phyloP scores from a whole-genome alignment of 53 echinoderm and acorn worm species.

The Hippasteria phrygiana region DNA sequence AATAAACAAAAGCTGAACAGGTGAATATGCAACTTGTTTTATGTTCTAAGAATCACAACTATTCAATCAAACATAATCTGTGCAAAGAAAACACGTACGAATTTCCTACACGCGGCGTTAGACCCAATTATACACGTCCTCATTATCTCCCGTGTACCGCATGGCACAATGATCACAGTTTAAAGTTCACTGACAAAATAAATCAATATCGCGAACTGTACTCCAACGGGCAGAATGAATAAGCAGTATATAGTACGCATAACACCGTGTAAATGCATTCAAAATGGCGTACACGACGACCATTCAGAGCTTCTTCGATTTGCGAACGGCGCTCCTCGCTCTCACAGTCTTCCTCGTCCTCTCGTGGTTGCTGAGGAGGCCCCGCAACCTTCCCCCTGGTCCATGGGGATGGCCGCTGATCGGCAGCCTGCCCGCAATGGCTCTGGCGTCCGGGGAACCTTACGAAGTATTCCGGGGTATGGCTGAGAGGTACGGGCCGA shows the following conservation, averaged over 20 bases:
- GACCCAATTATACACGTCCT: too few relatives aligned
- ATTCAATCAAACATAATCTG: too few relatives aligned
- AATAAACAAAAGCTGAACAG: too few relatives aligned
- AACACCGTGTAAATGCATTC: not conserved
- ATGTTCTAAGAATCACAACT: too few relatives aligned
- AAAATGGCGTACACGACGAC: conserved; percentile 9
- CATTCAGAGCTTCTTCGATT: not conserved
- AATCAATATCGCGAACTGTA: not conserved
- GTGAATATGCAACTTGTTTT: too few relatives aligned
- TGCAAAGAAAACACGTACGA: too few relatives aligned
- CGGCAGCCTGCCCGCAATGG: conserved; percentile 27
- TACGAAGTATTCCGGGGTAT: conserved; percentile 29
- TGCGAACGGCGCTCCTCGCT: not conserved
- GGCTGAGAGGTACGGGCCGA: conserved; percentile 13
- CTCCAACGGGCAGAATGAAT: not conserved
- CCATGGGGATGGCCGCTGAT: conserved; percentile 52
- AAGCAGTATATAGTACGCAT: not conserved
- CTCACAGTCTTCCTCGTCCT: not conserved
- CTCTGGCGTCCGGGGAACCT: conserved; percentile 1
- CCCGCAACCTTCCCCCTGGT: conserved; percentile 52
- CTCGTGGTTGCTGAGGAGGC: conserved; percentile 30
- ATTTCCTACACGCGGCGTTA: too few relatives aligned
- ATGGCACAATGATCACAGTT: not conserved
- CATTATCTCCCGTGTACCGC: too few relatives aligned
- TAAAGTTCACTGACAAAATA: not conserved